Evolutionary conservation across 2,797 vertebrate genomes (phyloP).

Genomic region (Coccyzus lansbergi): DNA sequence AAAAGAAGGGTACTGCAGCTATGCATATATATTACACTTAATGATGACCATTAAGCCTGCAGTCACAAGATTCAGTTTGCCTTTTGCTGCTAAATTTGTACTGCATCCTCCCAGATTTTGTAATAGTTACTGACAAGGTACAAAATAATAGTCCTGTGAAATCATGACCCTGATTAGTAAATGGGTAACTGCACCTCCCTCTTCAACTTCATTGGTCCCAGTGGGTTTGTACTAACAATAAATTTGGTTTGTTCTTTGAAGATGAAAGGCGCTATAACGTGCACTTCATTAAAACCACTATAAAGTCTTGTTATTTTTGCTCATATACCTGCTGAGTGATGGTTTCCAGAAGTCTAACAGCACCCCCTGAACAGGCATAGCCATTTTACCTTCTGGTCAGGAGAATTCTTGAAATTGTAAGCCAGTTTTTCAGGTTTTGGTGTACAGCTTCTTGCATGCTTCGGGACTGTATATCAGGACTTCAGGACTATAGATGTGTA

Average conservation of each 20-base stretch:
- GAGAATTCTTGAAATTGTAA: not conserved
- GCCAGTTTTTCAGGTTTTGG: not conserved
- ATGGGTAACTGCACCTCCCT: not conserved
- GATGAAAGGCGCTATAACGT: slow-evolving; percentile 35
- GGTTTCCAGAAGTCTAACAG: slow-evolving; percentile 28
- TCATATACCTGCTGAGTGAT: slow-evolving; percentile 38
- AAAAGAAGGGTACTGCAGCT: slow-evolving; percentile 5
- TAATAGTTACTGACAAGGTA: slow-evolving; percentile 39
- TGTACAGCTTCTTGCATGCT: not conserved
- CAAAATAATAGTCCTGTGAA: slow-evolving; percentile 30
- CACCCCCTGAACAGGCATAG: not conserved
- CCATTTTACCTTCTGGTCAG: not conserved
- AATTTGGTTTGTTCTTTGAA: slow-evolving; percentile 56
- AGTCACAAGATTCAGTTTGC: slow-evolving; percentile 42
- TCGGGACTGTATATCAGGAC: not conserved
- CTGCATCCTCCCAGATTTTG: not conserved
- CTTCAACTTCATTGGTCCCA: slow-evolving; percentile 14
- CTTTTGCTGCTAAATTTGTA: slow-evolving; percentile 21
- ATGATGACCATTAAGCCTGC: slow-evolving; percentile 25
- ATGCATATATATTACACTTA: slow-evolving; percentile 49
- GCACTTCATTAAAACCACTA: slow-evolving; percentile 44
- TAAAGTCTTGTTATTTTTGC: slow-evolving; percentile 52
- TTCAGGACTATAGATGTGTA: not conserved
- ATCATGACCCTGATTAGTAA: slow-evolving; percentile 19
- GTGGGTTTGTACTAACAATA: slow-evolving; percentile 12